Conservation (phyloP, 2,113 vertebrate species). For the Tautogolabrus adspersus region DNA sequence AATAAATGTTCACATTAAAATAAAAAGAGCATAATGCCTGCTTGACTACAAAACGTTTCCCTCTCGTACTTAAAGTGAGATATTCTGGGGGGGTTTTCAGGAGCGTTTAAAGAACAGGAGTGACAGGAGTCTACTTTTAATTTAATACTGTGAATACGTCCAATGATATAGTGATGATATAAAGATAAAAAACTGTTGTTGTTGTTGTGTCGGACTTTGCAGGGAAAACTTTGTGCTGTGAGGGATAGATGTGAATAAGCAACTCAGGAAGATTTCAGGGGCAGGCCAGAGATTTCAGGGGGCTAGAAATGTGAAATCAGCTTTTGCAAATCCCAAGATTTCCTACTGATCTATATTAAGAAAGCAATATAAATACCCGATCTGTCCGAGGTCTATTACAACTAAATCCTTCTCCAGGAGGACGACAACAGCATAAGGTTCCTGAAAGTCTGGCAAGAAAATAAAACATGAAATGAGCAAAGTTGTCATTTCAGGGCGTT, state of each 20-base stretch:
- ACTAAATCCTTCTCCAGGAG: conserved; percentile 98
- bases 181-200: no score
- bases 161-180: no score
- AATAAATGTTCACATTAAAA: neutral
- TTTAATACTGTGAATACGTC: no score
- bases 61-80: neutral
- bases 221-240: no score
- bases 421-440: conserved; percentile 97
- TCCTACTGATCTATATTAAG: conserved; percentile 4
- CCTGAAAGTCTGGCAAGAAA: conserved; percentile 90
- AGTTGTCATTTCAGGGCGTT: neutral
- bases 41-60: neutral
- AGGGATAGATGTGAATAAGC: no score
- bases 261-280: no score
- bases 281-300: no score
- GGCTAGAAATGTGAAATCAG: no score
- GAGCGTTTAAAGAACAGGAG: neutral
- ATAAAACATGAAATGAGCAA: neutral
- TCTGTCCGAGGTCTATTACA: conserved; percentile 97
- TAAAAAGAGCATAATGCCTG: neutral
- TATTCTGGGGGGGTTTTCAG: neutral
- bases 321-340: neutral
- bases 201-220: no score
- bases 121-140: no score
- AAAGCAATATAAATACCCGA: conserved; percentile 85